A percentile compares a stretch with the other conserved stretches of the same genome.
phyloP scores from a whole-genome alignment of 2,888 invertebrate genomes.

The Nymphalis polychloros region DNA sequence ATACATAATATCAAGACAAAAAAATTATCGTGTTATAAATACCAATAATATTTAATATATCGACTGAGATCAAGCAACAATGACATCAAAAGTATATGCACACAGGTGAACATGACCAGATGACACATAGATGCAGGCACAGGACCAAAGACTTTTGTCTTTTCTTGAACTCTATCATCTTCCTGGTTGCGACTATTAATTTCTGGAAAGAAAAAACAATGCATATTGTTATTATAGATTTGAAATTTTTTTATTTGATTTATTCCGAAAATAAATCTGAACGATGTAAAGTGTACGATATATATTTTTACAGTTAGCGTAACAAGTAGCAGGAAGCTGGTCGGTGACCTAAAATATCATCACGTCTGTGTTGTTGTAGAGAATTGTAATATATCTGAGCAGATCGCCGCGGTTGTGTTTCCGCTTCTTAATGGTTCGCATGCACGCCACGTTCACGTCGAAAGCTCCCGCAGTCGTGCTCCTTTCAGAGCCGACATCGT shows the following conservation, averaged over 20 bases:
- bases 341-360: conserved; percentile 28
- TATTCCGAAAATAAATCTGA: too few species aligned
- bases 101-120: too few species aligned
- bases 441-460: conserved; percentile 49
- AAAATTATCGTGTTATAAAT: neutral
- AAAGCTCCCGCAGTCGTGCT: conserved; percentile 35
- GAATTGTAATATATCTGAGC: conserved; percentile 55
- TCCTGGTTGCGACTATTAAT: too few species aligned
- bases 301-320: conserved; percentile 10
- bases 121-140: too few species aligned
- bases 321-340: conserved; percentile 21
- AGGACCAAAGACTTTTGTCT: too few species aligned
- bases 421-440: conserved; percentile 47
- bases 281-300: neutral
- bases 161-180: too few species aligned
- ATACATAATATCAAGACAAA: neutral
- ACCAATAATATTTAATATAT: neutral
- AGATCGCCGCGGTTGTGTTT: conserved; percentile 67
- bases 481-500: conserved; percentile 25
- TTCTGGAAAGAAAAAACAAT: too few species aligned
- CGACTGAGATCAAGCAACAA: too few species aligned
- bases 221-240: too few species aligned
- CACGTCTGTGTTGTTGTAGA: conserved; percentile 46
- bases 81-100: too few species aligned
- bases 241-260: too few species aligned